Evolutionary conservation across 2,113 vertebrate species (phyloP), one percentile per base, ranked within the genome.

Genomic region (Marmota monax): DNA sequence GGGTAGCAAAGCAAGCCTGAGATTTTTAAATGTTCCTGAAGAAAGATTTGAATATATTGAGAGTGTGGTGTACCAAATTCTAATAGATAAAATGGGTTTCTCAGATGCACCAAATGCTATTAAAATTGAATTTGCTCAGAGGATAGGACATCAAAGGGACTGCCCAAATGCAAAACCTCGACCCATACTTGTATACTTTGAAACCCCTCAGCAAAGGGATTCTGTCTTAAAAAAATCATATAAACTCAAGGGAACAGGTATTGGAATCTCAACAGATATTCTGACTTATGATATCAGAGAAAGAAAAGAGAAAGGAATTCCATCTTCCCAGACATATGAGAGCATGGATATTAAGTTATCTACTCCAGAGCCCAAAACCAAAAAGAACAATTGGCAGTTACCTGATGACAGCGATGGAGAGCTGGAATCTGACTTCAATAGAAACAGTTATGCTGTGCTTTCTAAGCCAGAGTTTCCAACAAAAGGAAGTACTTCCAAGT

Each of bases 141-240:
- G 99, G 74, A 98, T 99, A 98, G 99, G 99, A 25, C 99, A 99
- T 94, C 99, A 99, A 97, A 98, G 99, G 98, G 99, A 99, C 98
- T 99, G 99, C 98, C 99, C 99, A 51, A 99, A 99, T 98, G 99
- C 99, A 92, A 99, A 99, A 97, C 99, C 99, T 90, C 99, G 99
- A 14, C 99, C 99, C 27, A 99, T 99, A 96, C 99, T 99, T 90
- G 99, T 99, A 92, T 99, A 99, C 97, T 99, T 99, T 98, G 99
- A 99, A 97, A 99, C 99, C 69, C 98, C 99, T 12, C 99, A 99
- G 97, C 99, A 99, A 82, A 99, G 99, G 95, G 99, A 99, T 98
- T 98, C 99, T 85, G 99, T 99, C 97, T 99, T 99, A 97, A 99
- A 99, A 98, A 99, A 99, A 96, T 99, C 99, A 90, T 99, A 99